phyloP scores from a whole-genome alignment of 2,113 vertebrate species.

The Xiphophorus couchianus region DNA sequence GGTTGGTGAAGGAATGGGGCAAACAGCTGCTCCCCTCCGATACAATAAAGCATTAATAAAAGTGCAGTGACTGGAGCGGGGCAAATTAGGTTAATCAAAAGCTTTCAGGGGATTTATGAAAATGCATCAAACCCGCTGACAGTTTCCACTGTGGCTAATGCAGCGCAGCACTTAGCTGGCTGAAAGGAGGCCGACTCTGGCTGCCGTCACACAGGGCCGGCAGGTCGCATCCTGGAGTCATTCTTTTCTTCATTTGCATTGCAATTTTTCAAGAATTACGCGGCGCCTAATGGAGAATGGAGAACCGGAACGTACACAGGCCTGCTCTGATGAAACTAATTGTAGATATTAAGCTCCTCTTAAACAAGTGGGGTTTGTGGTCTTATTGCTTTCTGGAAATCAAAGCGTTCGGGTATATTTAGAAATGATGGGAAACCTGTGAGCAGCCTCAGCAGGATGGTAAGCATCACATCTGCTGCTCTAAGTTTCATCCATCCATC shows the following conservation, averaged over 20 bases:
- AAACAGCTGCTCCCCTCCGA: constrained; percentile 20
- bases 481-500: no score
- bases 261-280: constrained; percentile 27
- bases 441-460: not conserved
- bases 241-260: constrained; percentile 36
- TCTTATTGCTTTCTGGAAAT: constrained; percentile 7
- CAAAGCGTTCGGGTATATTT: constrained; percentile 4
- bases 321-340: constrained; percentile 5
- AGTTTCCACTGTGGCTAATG: constrained; percentile 28
- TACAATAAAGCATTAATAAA: constrained; percentile 40
- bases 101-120: constrained; percentile 48
- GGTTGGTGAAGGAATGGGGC: constrained; percentile 12
- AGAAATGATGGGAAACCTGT: not conserved
- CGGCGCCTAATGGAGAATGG: not conserved
- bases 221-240: not conserved
- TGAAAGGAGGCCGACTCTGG: constrained; percentile 19
- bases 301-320: not conserved
- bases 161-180: constrained; percentile 21
- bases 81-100: constrained; percentile 52
- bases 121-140: constrained; percentile 33
- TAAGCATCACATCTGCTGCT: not conserved
- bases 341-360: constrained; percentile 16
- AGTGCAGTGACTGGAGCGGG: constrained; percentile 34
- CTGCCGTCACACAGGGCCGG: constrained; percentile 10
- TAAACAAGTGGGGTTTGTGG: constrained; percentile 1